phyloP scores from a whole-genome alignment of 2,113 vertebrate genomes.

The Ancistrus triradiatus region DNA sequence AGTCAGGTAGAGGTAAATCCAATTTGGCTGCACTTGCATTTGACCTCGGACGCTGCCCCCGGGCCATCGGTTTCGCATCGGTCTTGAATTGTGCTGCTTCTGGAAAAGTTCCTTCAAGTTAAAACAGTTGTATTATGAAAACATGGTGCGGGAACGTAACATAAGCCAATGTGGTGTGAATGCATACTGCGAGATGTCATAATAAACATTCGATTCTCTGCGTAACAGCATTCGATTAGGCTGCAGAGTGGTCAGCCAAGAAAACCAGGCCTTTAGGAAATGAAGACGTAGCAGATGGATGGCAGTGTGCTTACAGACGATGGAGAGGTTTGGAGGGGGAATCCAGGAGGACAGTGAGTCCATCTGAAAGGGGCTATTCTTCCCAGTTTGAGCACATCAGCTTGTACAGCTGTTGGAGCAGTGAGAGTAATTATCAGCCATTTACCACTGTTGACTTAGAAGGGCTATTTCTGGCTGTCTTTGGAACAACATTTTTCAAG shows the following conservation, averaged over 20 bases:
- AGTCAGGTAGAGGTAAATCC: constrained; percentile 62
- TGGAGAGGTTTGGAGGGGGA: constrained; percentile 53
- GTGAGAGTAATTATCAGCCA: constrained; percentile 49
- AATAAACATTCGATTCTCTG: constrained; percentile 32
- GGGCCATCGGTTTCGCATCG: not conserved
- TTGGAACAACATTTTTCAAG: constrained; percentile 10
- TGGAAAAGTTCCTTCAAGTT: constrained; percentile 17
- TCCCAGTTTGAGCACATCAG: constrained; percentile 47
- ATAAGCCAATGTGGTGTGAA: constrained; percentile 6
- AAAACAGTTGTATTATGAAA: constrained; percentile 8
- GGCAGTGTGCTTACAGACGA: constrained; percentile 54
- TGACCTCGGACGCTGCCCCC: constrained; percentile 36
- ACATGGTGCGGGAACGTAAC: constrained; percentile 9
- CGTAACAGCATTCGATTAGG: too few species aligned
- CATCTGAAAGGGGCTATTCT: constrained; percentile 59
- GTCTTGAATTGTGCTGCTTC: constrained; percentile 33
- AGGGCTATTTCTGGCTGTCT: constrained; percentile 24
- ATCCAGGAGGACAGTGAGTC: constrained; percentile 7
- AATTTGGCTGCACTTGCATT: constrained; percentile 55
- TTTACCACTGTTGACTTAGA: constrained; percentile 40
- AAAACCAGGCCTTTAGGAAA: too few species aligned
- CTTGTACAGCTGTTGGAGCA: constrained; percentile 60
- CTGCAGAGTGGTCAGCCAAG: constrained; percentile 2
- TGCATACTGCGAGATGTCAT: constrained; percentile 16
- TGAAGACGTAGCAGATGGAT: constrained; percentile 41